phyloP scores from a whole-genome alignment of 1,140 invertebrate species.

The Maniola jurtina region DNA sequence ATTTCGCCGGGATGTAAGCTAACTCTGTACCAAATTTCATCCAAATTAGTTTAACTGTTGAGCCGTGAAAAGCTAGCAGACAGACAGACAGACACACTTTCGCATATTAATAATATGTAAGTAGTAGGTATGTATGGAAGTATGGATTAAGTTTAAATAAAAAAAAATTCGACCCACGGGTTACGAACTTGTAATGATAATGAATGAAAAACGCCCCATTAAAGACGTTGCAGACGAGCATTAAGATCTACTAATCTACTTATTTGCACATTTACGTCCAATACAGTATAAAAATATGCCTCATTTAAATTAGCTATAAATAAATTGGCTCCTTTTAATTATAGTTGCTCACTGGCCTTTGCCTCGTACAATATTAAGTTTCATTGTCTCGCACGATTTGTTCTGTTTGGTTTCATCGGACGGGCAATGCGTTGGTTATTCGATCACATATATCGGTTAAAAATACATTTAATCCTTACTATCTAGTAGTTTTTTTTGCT shows the following conservation, averaged over 20 bases:
- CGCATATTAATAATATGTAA: too few relatives aligned
- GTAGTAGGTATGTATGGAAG: too few relatives aligned
- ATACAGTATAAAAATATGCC: background rate
- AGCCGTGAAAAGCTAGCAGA: too few relatives aligned
- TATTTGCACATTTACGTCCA: background rate
- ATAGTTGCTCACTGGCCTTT: constrained; percentile 22
- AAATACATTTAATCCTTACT: constrained; percentile 7
- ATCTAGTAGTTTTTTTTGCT: constrained; percentile 4
- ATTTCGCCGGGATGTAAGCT: too few relatives aligned
- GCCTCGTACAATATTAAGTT: constrained; percentile 27
- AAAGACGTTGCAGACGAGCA: too few relatives aligned
- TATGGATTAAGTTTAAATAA: too few relatives aligned
- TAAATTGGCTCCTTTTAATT: constrained; percentile 27
- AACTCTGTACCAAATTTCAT: too few relatives aligned
- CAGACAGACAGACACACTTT: too few relatives aligned
- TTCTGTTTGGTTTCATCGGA: constrained; percentile 26
- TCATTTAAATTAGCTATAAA: constrained; percentile 6
- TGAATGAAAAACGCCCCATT: too few relatives aligned
- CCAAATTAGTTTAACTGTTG: too few relatives aligned
- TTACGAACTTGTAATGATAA: too few relatives aligned
- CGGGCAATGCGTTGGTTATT: constrained; percentile 15
- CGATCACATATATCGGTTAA: constrained; percentile 22
- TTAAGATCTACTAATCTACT: background rate
- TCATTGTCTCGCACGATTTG: constrained; percentile 25
- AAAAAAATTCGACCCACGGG: too few relatives aligned